These are phyloP conservation scores for Bombus sibiricus DNA, from an alignment of 1,140 invertebrate species.

Conservation along the genomic window DNA sequence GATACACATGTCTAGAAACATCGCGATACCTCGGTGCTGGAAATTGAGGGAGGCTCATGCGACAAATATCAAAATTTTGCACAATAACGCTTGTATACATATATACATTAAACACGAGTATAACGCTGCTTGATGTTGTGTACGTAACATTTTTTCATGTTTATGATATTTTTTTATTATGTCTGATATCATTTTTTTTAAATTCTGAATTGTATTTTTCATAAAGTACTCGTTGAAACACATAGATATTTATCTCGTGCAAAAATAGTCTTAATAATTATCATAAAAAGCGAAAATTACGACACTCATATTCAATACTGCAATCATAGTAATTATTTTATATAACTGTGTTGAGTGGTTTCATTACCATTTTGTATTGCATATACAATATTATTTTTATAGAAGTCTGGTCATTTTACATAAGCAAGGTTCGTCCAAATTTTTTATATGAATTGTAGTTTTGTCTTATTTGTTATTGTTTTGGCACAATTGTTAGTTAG, in stretches of 20 bases:
- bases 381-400: background rate
- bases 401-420: background rate
- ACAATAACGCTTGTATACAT: background rate
- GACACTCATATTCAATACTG: background rate
- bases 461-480: background rate
- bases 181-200: background rate
- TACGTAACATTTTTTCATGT: background rate
- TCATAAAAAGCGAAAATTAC: background rate
- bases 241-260: background rate
- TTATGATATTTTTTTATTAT: background rate
- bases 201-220: background rate
- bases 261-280: background rate
- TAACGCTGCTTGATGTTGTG: background rate
- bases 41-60: constrained; percentile 24
- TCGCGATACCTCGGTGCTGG: constrained; percentile 52
- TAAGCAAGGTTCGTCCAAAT: background rate
- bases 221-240: background rate
- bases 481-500: background rate
- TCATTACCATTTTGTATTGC: background rate
- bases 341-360: background rate
- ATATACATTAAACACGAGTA: background rate
- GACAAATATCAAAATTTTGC: constrained; percentile 17
- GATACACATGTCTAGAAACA: constrained; percentile 63
- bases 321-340: background rate
- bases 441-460: background rate